Evolutionary conservation across 2,113 vertebrate species (phyloP).

Genomic region (Syngnathoides biaculeatus): DNA sequence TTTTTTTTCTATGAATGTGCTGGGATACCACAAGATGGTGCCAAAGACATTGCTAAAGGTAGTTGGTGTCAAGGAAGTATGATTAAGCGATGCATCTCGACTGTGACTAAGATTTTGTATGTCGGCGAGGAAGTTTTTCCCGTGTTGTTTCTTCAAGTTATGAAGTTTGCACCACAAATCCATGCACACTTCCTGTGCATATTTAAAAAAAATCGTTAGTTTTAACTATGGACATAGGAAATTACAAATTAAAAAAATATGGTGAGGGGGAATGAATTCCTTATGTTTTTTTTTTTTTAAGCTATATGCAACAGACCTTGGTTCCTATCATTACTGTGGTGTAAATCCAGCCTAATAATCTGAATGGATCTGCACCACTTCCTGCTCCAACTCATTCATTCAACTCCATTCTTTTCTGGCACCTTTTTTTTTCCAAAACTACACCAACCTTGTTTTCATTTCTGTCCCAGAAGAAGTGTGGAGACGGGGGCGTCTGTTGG

Average conservation of each 20-base stretch:
- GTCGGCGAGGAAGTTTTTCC: too few species aligned
- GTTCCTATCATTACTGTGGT: background rate
- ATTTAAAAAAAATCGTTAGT: too few species aligned
- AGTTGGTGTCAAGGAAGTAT: too few species aligned
- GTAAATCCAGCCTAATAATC: conserved; percentile 18
- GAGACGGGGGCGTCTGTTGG: conserved; percentile 57
- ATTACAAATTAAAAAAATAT: background rate
- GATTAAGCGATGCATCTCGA: too few species aligned
- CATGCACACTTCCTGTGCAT: too few species aligned
- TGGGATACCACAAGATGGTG: too few species aligned
- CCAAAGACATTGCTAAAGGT: too few species aligned
- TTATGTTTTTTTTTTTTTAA: background rate
- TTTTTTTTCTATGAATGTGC: too few species aligned
- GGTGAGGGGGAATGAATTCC: background rate
- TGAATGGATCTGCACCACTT: conserved; percentile 26
- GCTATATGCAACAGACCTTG: background rate
- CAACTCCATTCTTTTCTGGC: conserved; percentile 28
- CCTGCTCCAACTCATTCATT: conserved; percentile 14
- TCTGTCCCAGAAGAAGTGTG: conserved; percentile 70
- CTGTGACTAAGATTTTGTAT: too few species aligned
- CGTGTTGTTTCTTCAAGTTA: too few species aligned
- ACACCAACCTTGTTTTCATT: conserved; percentile 52
- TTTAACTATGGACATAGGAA: too few species aligned
- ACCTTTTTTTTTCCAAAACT: conserved; percentile 22
- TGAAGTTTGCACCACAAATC: too few species aligned